Percentiles rank a stretch among this genome's conserved stretches.
These are phyloP conservation scores for Clavelina lepadiformis DNA, from an alignment of 23 tunicate species.

Conservation along the genomic window DNA sequence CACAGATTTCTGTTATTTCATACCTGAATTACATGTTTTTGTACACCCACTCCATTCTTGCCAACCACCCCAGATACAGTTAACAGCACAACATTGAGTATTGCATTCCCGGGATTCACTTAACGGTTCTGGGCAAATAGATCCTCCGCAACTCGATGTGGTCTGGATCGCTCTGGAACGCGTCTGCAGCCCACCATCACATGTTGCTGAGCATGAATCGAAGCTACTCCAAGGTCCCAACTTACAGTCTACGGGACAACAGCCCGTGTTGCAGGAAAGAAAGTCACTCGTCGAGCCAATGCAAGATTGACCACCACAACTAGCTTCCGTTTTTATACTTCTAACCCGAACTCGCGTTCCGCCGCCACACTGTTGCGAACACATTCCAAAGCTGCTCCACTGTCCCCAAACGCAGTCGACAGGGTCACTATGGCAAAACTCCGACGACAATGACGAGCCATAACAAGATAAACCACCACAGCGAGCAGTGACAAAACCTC, in stretches of 20 bases:
- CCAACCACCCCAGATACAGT: background rate
- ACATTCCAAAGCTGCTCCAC: background rate
- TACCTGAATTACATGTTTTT: slow-evolving; percentile 15
- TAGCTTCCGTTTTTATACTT: background rate
- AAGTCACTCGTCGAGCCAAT: background rate
- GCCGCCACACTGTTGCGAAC: background rate
- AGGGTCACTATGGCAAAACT: slow-evolving; percentile 2
- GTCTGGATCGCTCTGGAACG: background rate
- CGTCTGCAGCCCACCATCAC: slow-evolving; percentile 12
- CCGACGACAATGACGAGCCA: background rate
- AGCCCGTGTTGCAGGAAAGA: background rate
- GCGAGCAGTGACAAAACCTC: background rate
- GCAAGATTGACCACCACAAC: slow-evolving; percentile 15
- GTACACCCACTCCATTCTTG: slow-evolving; percentile 11
- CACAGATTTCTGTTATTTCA: too few species aligned
- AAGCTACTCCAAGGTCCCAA: slow-evolving; percentile 2
- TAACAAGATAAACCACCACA: slow-evolving; percentile 26
- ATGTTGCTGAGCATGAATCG: slow-evolving; percentile 16
- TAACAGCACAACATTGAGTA: background rate
- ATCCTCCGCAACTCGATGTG: background rate
- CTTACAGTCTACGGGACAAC: background rate
- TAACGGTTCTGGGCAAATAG: background rate
- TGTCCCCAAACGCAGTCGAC: background rate
- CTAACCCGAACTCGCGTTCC: slow-evolving; percentile 6
- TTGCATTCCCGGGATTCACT: background rate